These are phyloP conservation scores for Daubentonia madagascariensis DNA, from an alignment of 2,113 vertebrate species.

Conservation along the genomic window DNA sequence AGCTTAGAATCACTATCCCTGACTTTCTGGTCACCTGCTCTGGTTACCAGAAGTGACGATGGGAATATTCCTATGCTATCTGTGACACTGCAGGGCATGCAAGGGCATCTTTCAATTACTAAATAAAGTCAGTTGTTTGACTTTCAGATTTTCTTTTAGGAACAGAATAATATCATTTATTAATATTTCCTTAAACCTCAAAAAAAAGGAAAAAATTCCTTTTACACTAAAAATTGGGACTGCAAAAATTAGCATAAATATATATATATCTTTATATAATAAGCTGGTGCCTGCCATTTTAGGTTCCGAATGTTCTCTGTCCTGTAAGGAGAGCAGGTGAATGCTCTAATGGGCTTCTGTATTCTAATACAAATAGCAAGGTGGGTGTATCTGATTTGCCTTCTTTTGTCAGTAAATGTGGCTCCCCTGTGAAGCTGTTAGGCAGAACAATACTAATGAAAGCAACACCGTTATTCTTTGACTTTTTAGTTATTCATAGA, in stretches of 20 bases:
- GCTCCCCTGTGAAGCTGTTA: background rate
- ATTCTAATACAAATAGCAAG: background rate
- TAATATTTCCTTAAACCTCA: background rate
- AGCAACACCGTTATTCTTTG: background rate
- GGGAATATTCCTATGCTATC: too few species aligned
- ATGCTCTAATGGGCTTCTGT: background rate
- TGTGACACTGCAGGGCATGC: background rate
- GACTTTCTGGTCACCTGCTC: background rate
- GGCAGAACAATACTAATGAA: background rate
- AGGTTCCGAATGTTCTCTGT: background rate
- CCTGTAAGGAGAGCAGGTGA: background rate
- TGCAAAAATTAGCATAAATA: conserved; percentile 19
- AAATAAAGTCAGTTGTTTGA: background rate
- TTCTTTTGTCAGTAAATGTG: background rate
- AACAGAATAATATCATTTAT: background rate
- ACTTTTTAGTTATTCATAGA: background rate
- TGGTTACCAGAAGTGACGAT: background rate
- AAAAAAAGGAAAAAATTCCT: background rate
- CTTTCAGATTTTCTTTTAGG: background rate
- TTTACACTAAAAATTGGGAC: background rate
- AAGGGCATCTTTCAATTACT: background rate
- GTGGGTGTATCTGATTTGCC: background rate
- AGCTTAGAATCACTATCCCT: background rate
- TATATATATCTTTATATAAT: background rate
- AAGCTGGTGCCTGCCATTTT: background rate